Evolutionary conservation across 1,140 invertebrate species (phyloP).

Genomic region (Teleopsis dalmanni): DNA sequence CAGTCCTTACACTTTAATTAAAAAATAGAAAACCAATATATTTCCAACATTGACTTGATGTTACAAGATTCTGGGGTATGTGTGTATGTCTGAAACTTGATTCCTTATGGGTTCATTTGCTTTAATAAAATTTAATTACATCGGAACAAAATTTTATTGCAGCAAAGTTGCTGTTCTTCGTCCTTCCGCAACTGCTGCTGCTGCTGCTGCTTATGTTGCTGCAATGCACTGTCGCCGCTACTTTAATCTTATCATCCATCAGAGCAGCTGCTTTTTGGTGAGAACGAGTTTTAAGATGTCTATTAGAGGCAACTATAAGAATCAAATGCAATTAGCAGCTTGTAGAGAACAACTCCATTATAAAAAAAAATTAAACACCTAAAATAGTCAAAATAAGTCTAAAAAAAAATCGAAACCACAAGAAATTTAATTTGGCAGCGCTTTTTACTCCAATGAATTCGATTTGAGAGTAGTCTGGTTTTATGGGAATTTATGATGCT

Average conservation of each 20-base stretch:
- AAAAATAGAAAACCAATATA: too few species aligned
- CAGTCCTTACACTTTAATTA: too few species aligned
- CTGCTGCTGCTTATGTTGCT: background rate
- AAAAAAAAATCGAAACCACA: too few species aligned
- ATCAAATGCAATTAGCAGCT: conserved; percentile 43
- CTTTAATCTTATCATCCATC: background rate
- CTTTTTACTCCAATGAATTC: too few species aligned
- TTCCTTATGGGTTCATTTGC: conserved; percentile 8
- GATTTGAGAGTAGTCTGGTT: too few species aligned
- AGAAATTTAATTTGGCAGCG: too few species aligned
- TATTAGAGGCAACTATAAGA: conserved; percentile 25
- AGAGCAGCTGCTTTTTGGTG: too few species aligned
- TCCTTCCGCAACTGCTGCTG: background rate
- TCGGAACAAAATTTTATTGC: conserved; percentile 11
- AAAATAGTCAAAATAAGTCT: too few species aligned
- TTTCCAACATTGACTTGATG: too few species aligned
- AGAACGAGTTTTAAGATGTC: background rate
- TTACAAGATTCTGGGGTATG: too few species aligned
- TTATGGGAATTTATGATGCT: too few species aligned
- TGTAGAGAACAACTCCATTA: conserved; percentile 42
- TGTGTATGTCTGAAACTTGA: too few species aligned
- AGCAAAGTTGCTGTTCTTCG: background rate
- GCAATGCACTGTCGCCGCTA: background rate
- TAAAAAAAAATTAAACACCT: conserved; percentile 8
- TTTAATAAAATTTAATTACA: conserved; percentile 13